A percentile compares a stretch with the other conserved stretches of the same genome.
Conservation (phyloP, 2,113 vertebrate species). For the Ictalurus punctatus region DNA sequence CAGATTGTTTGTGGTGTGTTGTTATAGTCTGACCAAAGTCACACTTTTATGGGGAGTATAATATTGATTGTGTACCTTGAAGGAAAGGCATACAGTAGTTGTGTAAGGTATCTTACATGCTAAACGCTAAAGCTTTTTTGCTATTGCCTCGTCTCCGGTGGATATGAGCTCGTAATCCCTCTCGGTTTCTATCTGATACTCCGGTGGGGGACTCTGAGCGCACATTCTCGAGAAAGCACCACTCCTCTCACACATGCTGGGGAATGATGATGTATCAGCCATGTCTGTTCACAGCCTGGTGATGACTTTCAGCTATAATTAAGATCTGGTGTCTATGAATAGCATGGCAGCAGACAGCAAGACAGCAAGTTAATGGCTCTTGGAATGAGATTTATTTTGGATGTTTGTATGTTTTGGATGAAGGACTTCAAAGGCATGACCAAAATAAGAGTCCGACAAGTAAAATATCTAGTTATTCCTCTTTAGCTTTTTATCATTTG, state of each 20-base stretch:
- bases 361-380: background rate
- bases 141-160: background rate
- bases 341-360: background rate
- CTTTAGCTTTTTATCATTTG: background rate
- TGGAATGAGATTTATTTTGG: background rate
- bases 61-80: conserved; percentile 13
- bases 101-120: background rate
- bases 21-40: conserved; percentile 24
- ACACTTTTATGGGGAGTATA: background rate
- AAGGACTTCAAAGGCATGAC: background rate
- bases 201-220: background rate
- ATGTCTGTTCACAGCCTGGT: conserved; percentile 24
- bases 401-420: background rate
- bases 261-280: background rate
- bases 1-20: conserved; percentile 2
- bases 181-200: conserved; percentile 10
- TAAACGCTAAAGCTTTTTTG: conserved; percentile 3
- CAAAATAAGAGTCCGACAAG: background rate
- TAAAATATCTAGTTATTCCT: background rate
- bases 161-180: conserved; percentile 1
- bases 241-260: background rate
- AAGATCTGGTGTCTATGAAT: conserved; percentile 33
- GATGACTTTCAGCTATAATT: conserved; percentile 38
- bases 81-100: background rate
- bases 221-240: conserved; percentile 1